Evolutionary conservation across 2,797 vertebrate species (phyloP).

Genomic region (Remorina albescens): DNA sequence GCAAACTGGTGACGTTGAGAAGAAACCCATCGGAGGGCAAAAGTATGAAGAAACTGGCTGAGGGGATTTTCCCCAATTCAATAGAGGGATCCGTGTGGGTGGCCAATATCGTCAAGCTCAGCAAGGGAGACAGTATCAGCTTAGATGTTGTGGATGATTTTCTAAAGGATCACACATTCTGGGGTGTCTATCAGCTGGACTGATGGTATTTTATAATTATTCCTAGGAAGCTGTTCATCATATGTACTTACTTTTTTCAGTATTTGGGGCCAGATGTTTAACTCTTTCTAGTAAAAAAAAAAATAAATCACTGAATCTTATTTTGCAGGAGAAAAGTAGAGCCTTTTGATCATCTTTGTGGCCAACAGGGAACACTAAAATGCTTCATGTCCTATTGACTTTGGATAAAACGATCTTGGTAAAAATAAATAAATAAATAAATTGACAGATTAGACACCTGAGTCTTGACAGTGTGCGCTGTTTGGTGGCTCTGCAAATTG

Average conservation of each 20-base stretch:
- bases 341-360: neutral
- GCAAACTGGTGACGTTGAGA: conserved; percentile 43
- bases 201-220: neutral
- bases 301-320: neutral
- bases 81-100: conserved; percentile 51
- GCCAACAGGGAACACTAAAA: conserved; percentile 53
- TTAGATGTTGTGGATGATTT: conserved; percentile 30
- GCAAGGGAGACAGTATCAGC: conserved; percentile 25
- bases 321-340: neutral
- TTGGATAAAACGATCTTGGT: neutral
- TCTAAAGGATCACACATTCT: conserved; percentile 45
- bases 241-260: neutral
- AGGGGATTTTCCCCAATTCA: neutral
- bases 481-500: neutral
- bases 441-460: no score
- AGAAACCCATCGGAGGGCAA: fast-evolving
- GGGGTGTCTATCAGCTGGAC: conserved; percentile 68
- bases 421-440: no score
- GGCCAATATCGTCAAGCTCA: conserved; percentile 58
- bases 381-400: neutral
- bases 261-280: neutral
- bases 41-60: fast-evolving
- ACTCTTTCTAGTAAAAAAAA: no score
- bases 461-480: neutral
- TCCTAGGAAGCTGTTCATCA: neutral